Conservation (phyloP, 53 echinoderm and acorn worm species). For the Luidia sarsii region DNA sequence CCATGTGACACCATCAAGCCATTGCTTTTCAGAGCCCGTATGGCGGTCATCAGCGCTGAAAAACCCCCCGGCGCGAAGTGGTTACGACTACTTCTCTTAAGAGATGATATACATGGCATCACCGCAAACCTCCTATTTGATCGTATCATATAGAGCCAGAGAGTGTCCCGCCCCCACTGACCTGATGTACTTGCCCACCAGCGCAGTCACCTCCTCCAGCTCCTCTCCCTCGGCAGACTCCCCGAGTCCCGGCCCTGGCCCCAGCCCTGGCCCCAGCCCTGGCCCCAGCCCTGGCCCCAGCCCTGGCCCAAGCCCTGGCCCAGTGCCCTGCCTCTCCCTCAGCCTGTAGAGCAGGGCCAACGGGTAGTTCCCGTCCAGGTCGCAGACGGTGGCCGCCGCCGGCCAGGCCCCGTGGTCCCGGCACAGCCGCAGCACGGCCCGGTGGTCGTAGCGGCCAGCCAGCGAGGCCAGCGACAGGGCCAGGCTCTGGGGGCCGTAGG, state of each 20-base stretch:
- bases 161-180: no score
- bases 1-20: no score
- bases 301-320: neutral
- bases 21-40: no score
- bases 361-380: conserved; percentile 47
- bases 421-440: conserved; percentile 32
- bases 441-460: conserved; percentile 43
- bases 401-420: conserved; percentile 41
- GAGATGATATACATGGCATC: no score
- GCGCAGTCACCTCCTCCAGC: neutral
- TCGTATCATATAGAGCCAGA: no score
- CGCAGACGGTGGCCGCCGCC: conserved; percentile 45
- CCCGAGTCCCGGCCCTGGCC: no score
- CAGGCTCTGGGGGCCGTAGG: conserved; percentile 48
- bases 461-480: conserved; percentile 31
- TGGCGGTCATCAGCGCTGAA: no score
- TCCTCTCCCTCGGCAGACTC: neutral
- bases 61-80: no score
- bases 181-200: conserved; percentile 51
- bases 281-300: no score
- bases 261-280: conserved; percentile 34
- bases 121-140: no score
- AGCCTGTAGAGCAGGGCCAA: conserved; percentile 54
- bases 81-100: no score
- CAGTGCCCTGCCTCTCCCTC: conserved; percentile 17